Conservation (phyloP, 2,113 vertebrate species). For the Gallinago media region DNA sequence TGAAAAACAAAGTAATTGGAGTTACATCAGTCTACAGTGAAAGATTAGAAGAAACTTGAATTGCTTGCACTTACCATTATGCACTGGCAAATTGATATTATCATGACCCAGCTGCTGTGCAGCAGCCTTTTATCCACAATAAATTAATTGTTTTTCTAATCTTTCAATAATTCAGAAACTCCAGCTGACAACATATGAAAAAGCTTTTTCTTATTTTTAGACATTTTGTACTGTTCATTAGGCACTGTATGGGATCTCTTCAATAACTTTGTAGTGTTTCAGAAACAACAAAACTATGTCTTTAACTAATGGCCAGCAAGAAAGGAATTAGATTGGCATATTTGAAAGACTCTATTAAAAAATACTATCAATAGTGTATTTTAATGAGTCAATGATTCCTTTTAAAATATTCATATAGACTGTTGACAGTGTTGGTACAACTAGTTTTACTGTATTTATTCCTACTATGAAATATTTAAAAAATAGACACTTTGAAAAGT, state of each 20-base stretch:
- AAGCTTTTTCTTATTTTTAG: neutral
- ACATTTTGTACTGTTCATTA: neutral
- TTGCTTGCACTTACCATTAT: neutral
- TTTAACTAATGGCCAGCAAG: neutral
- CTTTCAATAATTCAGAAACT: neutral
- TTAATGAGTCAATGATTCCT: neutral
- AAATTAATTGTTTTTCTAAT: neutral
- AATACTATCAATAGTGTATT: neutral
- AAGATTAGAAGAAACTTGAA: neutral
- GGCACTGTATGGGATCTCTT: neutral
- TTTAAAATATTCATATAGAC: neutral
- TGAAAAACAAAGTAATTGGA: neutral
- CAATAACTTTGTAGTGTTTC: neutral
- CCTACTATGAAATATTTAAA: neutral
- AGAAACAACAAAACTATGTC: neutral
- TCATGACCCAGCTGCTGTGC: neutral
- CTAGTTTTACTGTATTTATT: neutral
- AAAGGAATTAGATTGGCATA: neutral
- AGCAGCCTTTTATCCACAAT: neutral
- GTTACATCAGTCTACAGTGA: neutral
- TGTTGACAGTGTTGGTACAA: neutral
- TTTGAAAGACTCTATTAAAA: neutral
- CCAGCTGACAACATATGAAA: neutral
- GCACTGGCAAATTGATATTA: neutral
- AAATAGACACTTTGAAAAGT: neutral